Evolutionary conservation across 2,113 vertebrate species (phyloP).

Genomic region (Naja naja): DNA sequence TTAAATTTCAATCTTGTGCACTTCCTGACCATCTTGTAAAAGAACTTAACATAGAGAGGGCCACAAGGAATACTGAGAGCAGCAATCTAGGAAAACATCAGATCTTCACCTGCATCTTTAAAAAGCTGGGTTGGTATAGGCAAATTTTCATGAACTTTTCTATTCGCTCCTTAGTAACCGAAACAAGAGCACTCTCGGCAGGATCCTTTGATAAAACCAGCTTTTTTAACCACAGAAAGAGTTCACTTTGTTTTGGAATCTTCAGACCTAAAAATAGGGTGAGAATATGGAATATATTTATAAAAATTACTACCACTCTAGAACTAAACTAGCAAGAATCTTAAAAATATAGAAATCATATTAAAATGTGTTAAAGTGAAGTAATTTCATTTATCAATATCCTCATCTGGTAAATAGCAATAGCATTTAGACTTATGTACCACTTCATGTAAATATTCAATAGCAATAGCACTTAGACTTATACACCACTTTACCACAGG

Average conservation of each 20-base stretch:
- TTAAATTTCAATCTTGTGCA: neutral
- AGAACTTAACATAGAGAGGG: neutral
- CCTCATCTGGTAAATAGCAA: neutral
- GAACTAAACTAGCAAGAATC: neutral
- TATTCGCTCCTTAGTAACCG: neutral
- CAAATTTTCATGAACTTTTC: slow-evolving; percentile 7
- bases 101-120: slow-evolving; percentile 5
- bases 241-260: slow-evolving; percentile 2
- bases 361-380: neutral
- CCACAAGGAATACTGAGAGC: neutral
- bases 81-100: neutral
- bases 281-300: neutral
- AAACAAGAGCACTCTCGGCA: neutral
- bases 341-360: neutral
- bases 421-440: neutral
- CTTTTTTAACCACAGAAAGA: neutral
- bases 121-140: neutral
- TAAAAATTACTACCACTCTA: neutral
- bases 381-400: neutral
- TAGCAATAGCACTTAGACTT: neutral
- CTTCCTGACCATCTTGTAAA: neutral
- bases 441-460: neutral
- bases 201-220: neutral
- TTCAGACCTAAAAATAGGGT: neutral
- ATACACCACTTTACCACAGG: neutral